A percentile compares a stretch with the other conserved stretches of the same genome.
Conservation (phyloP, 2,113 vertebrate species). For the Anhinga anhinga region DNA sequence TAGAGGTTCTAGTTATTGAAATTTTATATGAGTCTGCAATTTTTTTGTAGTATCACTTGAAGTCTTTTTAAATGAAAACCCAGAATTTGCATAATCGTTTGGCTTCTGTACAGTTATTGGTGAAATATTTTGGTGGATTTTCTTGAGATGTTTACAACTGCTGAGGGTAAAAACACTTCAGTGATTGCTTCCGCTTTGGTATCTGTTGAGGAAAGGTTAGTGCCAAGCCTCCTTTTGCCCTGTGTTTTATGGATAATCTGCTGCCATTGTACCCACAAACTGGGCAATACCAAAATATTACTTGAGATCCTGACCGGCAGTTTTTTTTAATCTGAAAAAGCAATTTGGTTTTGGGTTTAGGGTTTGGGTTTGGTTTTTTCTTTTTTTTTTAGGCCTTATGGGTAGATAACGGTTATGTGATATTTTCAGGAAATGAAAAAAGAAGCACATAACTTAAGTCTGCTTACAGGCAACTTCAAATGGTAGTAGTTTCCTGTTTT, state of each 20-base stretch:
- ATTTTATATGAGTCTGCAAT: background rate
- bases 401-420: background rate
- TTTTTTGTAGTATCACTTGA: background rate
- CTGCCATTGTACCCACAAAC: background rate
- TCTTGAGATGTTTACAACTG: background rate
- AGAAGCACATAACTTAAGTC: background rate
- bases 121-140: background rate
- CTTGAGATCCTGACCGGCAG: background rate
- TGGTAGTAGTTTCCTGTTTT: background rate
- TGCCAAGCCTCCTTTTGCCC: background rate
- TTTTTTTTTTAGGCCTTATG: background rate
- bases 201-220: background rate
- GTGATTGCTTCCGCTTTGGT: background rate
- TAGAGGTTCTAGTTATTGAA: background rate
- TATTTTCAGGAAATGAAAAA: background rate
- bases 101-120: background rate
- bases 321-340: background rate
- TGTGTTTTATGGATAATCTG: background rate
- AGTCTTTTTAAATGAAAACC: background rate
- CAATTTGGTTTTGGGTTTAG: too few species aligned
- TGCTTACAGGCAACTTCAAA: background rate
- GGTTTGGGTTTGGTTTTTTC: too few species aligned
- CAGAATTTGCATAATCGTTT: background rate
- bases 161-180: background rate
- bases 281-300: background rate